Conservation (phyloP, 2,888 invertebrate genomes). For the Leptura quadrifasciata region DNA sequence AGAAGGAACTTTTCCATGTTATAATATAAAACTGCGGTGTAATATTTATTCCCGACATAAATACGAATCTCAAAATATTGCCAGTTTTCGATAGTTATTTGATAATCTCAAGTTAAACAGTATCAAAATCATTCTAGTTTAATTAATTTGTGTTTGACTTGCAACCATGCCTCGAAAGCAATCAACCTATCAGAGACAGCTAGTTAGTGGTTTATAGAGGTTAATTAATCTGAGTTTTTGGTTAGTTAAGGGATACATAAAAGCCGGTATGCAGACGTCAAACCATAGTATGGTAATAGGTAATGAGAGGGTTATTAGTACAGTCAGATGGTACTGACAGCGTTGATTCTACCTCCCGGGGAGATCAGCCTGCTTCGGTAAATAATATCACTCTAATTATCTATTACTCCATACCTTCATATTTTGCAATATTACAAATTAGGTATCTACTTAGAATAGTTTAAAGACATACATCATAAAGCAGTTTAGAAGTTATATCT, state of each 20-base stretch:
- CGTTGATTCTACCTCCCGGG: constrained; percentile 63
- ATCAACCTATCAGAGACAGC: constrained; percentile 68
- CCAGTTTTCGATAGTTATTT: neutral
- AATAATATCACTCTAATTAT: constrained; percentile 61
- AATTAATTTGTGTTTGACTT: constrained; percentile 46
- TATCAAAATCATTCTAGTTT: constrained; percentile 23
- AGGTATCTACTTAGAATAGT: constrained; percentile 19
- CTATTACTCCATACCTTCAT: constrained; percentile 36
- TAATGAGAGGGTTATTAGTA: constrained; percentile 72
- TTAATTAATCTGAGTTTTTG: constrained; percentile 71
- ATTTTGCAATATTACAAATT: constrained; percentile 29
- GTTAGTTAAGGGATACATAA: constrained; percentile 69
- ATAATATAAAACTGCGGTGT: too few species aligned
- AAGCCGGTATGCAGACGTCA: constrained; percentile 67
- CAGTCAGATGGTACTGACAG: constrained; percentile 68
- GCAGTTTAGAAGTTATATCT: neutral
- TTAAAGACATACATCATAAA: neutral
- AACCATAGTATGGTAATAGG: constrained; percentile 68
- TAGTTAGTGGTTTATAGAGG: constrained; percentile 69
- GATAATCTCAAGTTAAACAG: neutral
- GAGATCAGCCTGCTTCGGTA: constrained; percentile 58
- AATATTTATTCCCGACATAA: too few species aligned
- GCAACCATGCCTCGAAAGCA: constrained; percentile 48
- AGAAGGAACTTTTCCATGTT: too few species aligned
- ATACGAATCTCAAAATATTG: too few species aligned